Percentiles rank a stretch among this genome's conserved stretches.
phyloP scores from a whole-genome alignment of 2,797 vertebrate species.

The Lutjanus campechanus region DNA sequence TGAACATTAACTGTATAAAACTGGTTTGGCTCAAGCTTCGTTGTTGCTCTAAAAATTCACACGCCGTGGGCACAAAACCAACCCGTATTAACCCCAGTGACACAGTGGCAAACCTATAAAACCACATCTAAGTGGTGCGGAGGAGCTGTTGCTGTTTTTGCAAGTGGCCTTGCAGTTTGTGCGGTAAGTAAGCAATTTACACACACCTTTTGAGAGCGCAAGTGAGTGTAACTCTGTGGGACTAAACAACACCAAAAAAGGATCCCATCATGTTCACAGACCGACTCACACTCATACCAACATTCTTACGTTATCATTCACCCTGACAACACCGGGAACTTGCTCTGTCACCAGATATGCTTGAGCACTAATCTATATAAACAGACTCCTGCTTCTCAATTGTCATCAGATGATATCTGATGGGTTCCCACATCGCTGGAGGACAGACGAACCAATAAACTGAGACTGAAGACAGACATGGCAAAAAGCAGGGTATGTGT shows the following conservation, averaged over 20 bases:
- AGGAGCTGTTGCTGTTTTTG: neutral
- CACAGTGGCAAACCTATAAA: too few relatives aligned
- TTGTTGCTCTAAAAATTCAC: neutral
- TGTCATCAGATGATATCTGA: too few relatives aligned
- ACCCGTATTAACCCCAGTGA: neutral
- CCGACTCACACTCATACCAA: neutral
- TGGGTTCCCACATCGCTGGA: too few relatives aligned
- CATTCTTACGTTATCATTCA: neutral
- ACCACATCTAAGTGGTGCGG: too few relatives aligned
- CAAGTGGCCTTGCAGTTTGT: neutral
- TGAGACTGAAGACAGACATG: neutral
- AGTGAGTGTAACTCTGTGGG: neutral
- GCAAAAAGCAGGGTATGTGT: constrained; percentile 14
- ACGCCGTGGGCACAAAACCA: neutral
- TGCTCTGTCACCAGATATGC: too few relatives aligned
- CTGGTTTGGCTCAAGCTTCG: neutral
- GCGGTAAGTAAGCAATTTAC: neutral
- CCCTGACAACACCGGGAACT: neutral
- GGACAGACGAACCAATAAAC: neutral
- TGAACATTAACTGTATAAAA: constrained; percentile 17
- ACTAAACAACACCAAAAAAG: neutral
- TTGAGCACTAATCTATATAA: too few relatives aligned
- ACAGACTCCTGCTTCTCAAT: too few relatives aligned
- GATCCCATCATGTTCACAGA: neutral
- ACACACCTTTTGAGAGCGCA: neutral